Evolutionary conservation across 64 coral and sea anemone species (phyloP).

Genomic region (Trachythela sp.): DNA sequence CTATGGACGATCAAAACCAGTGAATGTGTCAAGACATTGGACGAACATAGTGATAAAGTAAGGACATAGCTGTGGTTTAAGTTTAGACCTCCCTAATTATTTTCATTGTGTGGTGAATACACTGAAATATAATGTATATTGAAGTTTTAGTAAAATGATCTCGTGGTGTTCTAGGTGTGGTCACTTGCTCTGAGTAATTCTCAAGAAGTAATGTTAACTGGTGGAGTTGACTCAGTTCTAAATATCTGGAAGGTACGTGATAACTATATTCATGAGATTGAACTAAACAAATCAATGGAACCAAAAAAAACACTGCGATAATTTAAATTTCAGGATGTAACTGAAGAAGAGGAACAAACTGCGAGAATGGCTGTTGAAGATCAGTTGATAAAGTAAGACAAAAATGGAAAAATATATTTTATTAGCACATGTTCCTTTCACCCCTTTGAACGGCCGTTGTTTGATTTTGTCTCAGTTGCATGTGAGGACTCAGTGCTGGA

Average conservation of each 20-base stretch:
- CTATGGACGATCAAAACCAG: constrained; percentile 95
- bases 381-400: constrained; percentile 66
- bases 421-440: neutral
- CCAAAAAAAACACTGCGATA: neutral
- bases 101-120: too few relatives aligned
- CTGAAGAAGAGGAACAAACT: constrained; percentile 57
- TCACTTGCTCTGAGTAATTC: constrained; percentile 58
- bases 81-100: too few relatives aligned
- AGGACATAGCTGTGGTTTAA: too few relatives aligned
- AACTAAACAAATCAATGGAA: neutral
- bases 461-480: too few relatives aligned
- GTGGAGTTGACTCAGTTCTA: constrained; percentile 80
- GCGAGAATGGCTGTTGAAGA: constrained; percentile 58
- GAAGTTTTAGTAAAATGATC: neutral
- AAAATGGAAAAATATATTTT: neutral
- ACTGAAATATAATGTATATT: neutral
- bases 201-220: constrained; percentile 61
- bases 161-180: constrained; percentile 53
- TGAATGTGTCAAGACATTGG: constrained; percentile 88
- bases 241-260: constrained; percentile 87
- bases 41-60: constrained; percentile 92
- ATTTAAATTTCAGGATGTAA: constrained; percentile 63
- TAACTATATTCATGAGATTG: neutral
- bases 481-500: too few relatives aligned
- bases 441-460: too few relatives aligned